Percentiles rank a stretch among this genome's conserved stretches.
Evolutionary conservation across 2,888 invertebrate species (phyloP).

Genomic region (Tetrapedia diversipes): DNA sequence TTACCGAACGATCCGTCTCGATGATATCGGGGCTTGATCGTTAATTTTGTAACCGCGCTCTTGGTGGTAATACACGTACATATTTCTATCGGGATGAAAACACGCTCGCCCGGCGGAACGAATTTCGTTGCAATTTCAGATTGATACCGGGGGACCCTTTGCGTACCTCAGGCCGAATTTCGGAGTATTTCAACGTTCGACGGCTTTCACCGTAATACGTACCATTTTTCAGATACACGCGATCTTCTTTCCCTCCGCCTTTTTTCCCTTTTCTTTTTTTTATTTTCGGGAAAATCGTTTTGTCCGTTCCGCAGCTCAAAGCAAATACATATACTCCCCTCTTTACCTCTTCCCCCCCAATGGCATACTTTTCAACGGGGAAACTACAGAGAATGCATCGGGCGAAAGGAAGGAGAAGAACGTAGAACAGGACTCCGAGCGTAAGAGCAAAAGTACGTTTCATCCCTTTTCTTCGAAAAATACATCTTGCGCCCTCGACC

Average conservation of each 20-base stretch:
- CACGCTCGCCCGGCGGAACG: not conserved
- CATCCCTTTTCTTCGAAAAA: constrained; percentile 24
- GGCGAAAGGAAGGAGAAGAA: constrained; percentile 1
- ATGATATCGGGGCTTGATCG: constrained; percentile 25
- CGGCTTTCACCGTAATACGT: not conserved
- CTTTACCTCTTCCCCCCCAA: too few species aligned
- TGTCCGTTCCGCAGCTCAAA: not conserved
- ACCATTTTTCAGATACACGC: not conserved
- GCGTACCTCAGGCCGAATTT: not conserved
- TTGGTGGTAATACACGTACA: too few species aligned
- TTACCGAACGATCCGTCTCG: constrained; percentile 34
- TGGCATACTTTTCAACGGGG: not conserved
- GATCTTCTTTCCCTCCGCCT: not conserved
- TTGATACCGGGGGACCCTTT: not conserved
- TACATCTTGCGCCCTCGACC: constrained; percentile 10
- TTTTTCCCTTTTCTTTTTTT: not conserved
- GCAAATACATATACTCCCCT: too few species aligned
- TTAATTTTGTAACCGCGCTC: constrained; percentile 25
- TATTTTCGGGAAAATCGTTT: constrained; percentile 19
- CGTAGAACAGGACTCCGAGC: not conserved
- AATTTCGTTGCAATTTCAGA: constrained; percentile 10
- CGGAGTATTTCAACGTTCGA: constrained; percentile 12
- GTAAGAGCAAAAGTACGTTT: constrained; percentile 44
- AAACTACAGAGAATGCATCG: constrained; percentile 9
- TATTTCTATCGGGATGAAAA: constrained; percentile 6